Evolutionary conservation across 2,797 vertebrate species (phyloP), one percentile per base, ranked within the genome.

Genomic region (Squalus acanthias): DNA sequence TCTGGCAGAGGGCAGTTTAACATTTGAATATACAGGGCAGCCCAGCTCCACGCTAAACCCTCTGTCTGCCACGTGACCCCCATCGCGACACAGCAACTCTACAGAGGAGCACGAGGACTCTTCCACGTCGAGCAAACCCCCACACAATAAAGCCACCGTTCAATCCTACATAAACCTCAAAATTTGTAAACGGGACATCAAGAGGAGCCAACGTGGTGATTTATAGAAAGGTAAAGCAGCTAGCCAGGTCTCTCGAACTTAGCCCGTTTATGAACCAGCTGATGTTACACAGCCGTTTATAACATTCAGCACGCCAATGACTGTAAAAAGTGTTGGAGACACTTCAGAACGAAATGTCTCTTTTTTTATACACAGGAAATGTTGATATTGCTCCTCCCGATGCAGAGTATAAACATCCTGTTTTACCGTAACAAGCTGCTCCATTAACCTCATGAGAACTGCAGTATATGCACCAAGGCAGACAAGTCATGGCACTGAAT

Each of bases 321-420:
- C 0, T 33, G 87, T 15, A 89, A 60, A 67, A 39, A 0, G 1
- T 60, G 33, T 33, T n/a, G 60, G 60, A 92, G 33, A n/a, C 60
- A n/a, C 89, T n/a, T 92, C 29, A 91, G 88, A 60, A 63, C 53
- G 9, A 89, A 88, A 91, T 63, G 57, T 63, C 88, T 63, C 60
- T 39, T 20, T n/a, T 67, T 20, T 67, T 24, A 93, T 39, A 67
- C 46, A 24, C 63, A 69, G 91, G 91, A 93, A 93, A 93, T 1
- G 13, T 39, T 7, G n/a, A 93, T 39, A 22, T 20, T 93, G n/a
- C 91, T 69, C 63, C 46, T 69, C 91, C 91, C n/a, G 39, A 65
- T 67, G 33, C 65, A 46, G 65, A 67, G 20, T 69, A 69, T 69
- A 93, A 93, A 93, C 91, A 93, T 69, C 91, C 91, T 69, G 63